Evolutionary conservation across 2,113 vertebrate species (phyloP).

Genomic region (Illadopsis cleaveri): DNA sequence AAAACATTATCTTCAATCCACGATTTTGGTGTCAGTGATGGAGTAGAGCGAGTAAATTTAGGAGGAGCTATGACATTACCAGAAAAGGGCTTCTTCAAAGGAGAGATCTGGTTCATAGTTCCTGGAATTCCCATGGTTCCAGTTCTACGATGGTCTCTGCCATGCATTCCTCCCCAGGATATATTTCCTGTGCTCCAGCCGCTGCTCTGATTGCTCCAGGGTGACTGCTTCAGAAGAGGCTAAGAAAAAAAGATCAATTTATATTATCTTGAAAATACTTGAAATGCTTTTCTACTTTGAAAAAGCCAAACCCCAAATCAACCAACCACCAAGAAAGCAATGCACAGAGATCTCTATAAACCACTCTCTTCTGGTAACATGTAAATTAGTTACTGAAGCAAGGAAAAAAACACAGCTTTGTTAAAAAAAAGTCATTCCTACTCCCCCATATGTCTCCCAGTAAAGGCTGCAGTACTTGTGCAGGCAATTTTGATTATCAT

Average conservation of each 20-base stretch:
- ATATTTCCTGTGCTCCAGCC: constrained; percentile 92
- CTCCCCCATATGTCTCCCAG: accelerated
- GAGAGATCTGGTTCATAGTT: constrained; percentile 91
- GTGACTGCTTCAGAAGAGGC: constrained; percentile 96
- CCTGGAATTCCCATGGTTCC: constrained; percentile 89
- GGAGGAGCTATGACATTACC: constrained; percentile 97
- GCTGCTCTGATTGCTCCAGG: constrained; percentile 92
- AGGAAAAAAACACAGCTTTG: neutral
- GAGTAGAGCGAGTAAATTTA: constrained; percentile 91
- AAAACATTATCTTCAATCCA: constrained; percentile 98
- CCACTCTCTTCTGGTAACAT: neutral
- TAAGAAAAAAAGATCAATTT: constrained; percentile 55
- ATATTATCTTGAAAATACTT: neutral
- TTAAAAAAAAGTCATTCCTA: neutral
- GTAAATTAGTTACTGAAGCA: neutral
- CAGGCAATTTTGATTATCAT: neutral
- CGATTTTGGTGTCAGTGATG: constrained; percentile 89
- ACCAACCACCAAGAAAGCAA: neutral
- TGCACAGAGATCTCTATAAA: neutral
- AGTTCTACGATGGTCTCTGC: constrained; percentile 90
- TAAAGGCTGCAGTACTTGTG: neutral
- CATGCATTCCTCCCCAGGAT: constrained; percentile 89
- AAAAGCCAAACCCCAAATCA: neutral
- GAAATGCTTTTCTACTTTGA: neutral
- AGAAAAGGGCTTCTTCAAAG: constrained; percentile 95